Evolutionary conservation across 2,888 invertebrate species (phyloP), one percentile per base, ranked within the genome.

Genomic region (Lepas anatifera): DNA sequence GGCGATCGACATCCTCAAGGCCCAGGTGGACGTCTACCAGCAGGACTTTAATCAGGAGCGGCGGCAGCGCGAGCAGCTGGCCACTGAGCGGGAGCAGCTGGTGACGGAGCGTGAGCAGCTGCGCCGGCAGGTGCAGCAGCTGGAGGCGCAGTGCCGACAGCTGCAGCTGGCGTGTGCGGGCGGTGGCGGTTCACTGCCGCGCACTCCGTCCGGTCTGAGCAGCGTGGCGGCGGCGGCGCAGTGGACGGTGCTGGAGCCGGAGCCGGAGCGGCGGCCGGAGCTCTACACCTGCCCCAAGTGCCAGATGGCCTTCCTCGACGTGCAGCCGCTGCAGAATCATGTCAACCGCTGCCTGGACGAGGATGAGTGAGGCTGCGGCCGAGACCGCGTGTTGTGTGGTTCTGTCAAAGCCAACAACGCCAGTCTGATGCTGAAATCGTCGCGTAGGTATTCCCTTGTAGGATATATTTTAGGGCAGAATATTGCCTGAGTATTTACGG

Each of bases 261-360:
- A 39, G 39, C 29, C 48, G 68, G 32, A 41, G 43, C 32, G 6
- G 25, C 50, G 50, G 37, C 35, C 37, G 32, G 18, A 27, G 27
- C 35, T 68, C 25, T 68, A 68, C 50, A 35, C 39, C 27, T 68
- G 50, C 18, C 50, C 25, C 25, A 68, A 37, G n/a, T 68, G 50
- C 35, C 32, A 52, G 27, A 68, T 68, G 68, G 50, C 27, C n/a
- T 37, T 32, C n/a, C 37, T 35, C 22, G 58, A 58, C 35, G 18
- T 58, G 22, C 32, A 22, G 32, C 32, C 58, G 35, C 35, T 58
- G 35, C 58, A 58, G 58, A 58, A 58, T 10, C 58, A 58, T 35
- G 58, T 22, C 35, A 58, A 58, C 58, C 58, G 58, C 35, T 58
- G 58, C 22, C 58, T 58, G 58, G 58, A 58, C 58, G 58, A 85